Conservation (phyloP, 2,888 invertebrate species). For the Xanthia togata region DNA sequence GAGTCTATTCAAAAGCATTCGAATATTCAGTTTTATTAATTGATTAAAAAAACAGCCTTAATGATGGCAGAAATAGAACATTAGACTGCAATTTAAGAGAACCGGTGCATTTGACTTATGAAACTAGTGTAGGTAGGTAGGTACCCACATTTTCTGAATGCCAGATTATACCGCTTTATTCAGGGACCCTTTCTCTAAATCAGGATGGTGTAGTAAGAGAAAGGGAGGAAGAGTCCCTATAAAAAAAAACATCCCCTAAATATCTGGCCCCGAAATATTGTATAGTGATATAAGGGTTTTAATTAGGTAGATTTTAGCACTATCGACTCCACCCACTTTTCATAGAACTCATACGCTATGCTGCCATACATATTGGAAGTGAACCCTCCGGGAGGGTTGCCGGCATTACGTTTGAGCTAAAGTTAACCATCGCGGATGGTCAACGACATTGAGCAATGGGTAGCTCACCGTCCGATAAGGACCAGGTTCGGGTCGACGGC, state of each 20-base stretch:
- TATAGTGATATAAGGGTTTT: no score
- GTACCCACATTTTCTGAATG: not conserved
- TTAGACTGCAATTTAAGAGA: not conserved
- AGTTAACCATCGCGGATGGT: no score
- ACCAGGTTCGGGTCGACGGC: no score
- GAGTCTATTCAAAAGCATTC: not conserved
- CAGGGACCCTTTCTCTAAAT: not conserved
- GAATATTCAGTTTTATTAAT: not conserved
- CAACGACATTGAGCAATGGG: no score
- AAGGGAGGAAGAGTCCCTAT: not conserved
- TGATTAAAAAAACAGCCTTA: not conserved
- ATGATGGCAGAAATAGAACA: not conserved
- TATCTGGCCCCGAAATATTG: no score
- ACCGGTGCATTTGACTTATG: not conserved
- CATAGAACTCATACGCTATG: no score
- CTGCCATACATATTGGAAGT: no score
- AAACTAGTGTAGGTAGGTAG: not conserved
- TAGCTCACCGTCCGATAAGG: no score
- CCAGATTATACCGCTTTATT: not conserved
- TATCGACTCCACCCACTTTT: no score
- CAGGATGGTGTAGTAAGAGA: not conserved
- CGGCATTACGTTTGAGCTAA: no score
- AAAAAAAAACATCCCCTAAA: no score
- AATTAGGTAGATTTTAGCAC: not conserved
- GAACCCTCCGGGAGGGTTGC: no score